Conservation (phyloP, 2,797 vertebrate species). For the Hyperoplus immaculatus region DNA sequence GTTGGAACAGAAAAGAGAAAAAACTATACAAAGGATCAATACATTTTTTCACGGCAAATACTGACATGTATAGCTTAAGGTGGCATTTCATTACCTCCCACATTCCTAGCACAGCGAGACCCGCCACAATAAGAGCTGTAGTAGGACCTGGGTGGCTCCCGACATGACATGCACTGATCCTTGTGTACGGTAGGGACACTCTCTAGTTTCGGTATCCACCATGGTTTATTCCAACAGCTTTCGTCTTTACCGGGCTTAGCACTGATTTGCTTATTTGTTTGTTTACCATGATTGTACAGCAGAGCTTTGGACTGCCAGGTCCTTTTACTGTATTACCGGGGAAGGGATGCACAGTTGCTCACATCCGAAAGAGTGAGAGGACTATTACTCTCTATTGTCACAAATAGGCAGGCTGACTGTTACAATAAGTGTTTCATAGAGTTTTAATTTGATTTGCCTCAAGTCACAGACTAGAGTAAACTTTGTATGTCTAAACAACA, state of each 20-base stretch:
- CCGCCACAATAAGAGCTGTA: conserved; percentile 26
- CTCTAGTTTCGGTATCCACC: conserved; percentile 11
- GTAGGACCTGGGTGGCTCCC: conserved; percentile 44
- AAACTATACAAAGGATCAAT: conserved; percentile 43
- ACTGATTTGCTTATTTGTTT: conserved; percentile 75
- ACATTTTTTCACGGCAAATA: conserved; percentile 21
- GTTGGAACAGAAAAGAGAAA: conserved; percentile 27
- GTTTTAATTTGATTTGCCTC: conserved; percentile 58
- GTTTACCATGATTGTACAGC: conserved; percentile 70
- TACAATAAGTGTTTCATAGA: conserved; percentile 36
- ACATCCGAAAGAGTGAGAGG: conserved; percentile 25
- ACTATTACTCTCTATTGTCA: background rate
- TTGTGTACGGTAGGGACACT: background rate
- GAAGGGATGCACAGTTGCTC: conserved; percentile 51
- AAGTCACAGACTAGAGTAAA: conserved; percentile 34
- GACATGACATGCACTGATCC: conserved; percentile 32
- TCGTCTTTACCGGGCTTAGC: conserved; percentile 65
- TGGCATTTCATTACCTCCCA: conserved; percentile 17
- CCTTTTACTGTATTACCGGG: conserved; percentile 64
- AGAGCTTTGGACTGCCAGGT: conserved; percentile 62
- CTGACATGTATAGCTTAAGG: conserved; percentile 26
- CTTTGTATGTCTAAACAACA: conserved; percentile 43
- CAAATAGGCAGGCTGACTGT: conserved; percentile 22
- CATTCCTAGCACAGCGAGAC: conserved; percentile 41
- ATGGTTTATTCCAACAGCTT: conserved; percentile 46